Evolutionary conservation across 1,140 invertebrate genomes (phyloP), one percentile per base, ranked within the genome.

Genomic region (Elymnias hypermnestra): DNA sequence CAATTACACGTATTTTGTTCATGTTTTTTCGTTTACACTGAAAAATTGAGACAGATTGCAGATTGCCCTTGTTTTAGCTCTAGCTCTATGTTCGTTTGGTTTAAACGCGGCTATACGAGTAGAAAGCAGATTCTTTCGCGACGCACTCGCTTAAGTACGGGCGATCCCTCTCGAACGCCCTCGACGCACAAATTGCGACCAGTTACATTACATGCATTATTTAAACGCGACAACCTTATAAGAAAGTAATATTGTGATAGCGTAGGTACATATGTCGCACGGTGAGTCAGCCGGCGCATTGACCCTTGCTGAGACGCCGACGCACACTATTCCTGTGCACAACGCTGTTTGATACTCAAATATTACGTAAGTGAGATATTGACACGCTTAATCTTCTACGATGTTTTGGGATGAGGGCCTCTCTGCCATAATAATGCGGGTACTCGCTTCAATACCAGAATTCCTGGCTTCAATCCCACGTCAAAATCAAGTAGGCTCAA

Each of bases 211-310:
- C 77, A 72, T 78, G 73, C 73, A 79, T 82, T 83, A 79, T 79
- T 79, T 74, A 79, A 81, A 67, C 64, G 63, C 70, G 62, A 70
- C 73, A 79, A 72, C 72, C 75, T 74, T 79, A 76, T 82, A 82
- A 68, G 81, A 84, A 84, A 82, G 75, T 73, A 76, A 79, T 78
- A 81, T 74, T 72, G 72, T 83, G 68, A 79, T 81, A 74, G 67
- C 66, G 29, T 33, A 33, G 26, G 61, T 82, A 69, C 67, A 63
- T 76, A 77, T 67, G 71, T 75, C 69, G 68, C 68, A 54, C 57
- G 68, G 63, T 81, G 79, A 81, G 46, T 81, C 75, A 81, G 61
- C 52, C 51, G 48, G 75, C 57, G 53, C 76, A 67, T 71, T 79
- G 79, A 83, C 76, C 75, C 72, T 50, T 57, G 55, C 49, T 46